Evolutionary conservation across 2,888 invertebrate species (phyloP).

Genomic region (Synergus laeviventris): DNA sequence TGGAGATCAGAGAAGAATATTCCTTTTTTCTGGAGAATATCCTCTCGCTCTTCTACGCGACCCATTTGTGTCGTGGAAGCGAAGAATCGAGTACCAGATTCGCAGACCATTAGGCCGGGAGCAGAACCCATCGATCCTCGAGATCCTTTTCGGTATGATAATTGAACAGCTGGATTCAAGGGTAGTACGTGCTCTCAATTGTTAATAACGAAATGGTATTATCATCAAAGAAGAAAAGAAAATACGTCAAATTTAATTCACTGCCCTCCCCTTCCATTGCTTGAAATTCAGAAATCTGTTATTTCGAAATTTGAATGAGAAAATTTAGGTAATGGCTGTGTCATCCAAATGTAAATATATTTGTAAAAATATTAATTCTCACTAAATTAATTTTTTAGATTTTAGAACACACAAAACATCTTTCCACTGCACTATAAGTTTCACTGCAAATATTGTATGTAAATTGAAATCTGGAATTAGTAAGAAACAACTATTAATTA

Average conservation of each 20-base stretch:
- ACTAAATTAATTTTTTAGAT: neutral
- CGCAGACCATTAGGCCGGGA: slow-evolving; percentile 60
- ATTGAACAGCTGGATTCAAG: slow-evolving; percentile 11
- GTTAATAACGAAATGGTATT: neutral
- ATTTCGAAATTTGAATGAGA: neutral
- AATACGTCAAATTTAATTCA: neutral
- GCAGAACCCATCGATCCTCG: slow-evolving; percentile 57
- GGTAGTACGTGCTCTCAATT: slow-evolving; percentile 6
- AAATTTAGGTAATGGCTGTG: neutral
- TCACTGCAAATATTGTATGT: no score
- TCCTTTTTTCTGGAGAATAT: slow-evolving; percentile 20
- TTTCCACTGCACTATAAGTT: neutral
- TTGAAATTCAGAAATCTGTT: neutral
- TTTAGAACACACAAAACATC: neutral
- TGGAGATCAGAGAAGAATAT: slow-evolving; percentile 3
- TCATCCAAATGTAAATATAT: neutral
- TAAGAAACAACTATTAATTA: no score
- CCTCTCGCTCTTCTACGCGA: slow-evolving; percentile 35
- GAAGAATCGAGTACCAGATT: slow-evolving; percentile 6
- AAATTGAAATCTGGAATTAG: no score
- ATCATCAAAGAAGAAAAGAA: neutral
- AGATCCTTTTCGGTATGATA: neutral
- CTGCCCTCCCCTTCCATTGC: neutral
- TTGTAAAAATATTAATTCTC: no score
- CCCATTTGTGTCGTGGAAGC: slow-evolving; percentile 56